Conservation (phyloP, 2,888 invertebrate genomes). For the Prosapia bicincta region DNA sequence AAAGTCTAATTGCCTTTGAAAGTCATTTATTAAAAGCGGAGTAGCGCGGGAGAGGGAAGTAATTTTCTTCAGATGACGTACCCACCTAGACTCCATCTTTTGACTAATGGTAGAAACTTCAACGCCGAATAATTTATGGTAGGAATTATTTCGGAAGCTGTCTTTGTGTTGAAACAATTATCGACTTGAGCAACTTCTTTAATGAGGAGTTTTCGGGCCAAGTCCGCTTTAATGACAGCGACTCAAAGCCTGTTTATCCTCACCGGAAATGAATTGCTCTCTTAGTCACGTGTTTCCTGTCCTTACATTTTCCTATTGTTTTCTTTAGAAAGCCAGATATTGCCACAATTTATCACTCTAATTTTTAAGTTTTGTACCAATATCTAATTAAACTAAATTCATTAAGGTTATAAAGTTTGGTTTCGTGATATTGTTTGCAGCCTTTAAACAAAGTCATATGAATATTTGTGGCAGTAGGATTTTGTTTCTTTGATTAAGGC, state of each 20-base stretch:
- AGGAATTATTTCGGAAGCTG: slow-evolving; percentile 31
- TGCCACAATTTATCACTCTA: too few species aligned
- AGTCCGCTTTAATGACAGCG: slow-evolving; percentile 14
- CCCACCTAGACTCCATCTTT: slow-evolving; percentile 31
- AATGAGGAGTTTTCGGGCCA: slow-evolving; percentile 11
- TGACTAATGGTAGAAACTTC: slow-evolving; percentile 33
- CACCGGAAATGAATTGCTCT: background rate
- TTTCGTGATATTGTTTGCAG: too few species aligned
- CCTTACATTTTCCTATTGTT: too few species aligned
- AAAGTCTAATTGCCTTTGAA: slow-evolving; percentile 32
- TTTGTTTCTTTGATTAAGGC: too few species aligned
- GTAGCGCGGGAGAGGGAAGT: slow-evolving; percentile 27
- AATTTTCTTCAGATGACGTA: slow-evolving; percentile 32
- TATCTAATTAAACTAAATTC: too few species aligned
- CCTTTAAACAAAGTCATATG: too few species aligned
- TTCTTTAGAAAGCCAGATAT: too few species aligned
- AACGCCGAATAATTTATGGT: slow-evolving; percentile 31
- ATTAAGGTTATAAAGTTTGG: too few species aligned
- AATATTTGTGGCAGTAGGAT: too few species aligned
- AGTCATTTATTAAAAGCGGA: slow-evolving; percentile 38
- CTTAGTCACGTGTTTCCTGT: too few species aligned
- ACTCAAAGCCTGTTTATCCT: background rate
- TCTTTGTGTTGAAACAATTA: slow-evolving; percentile 31
- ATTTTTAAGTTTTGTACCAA: too few species aligned
- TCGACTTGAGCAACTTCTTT: slow-evolving; percentile 26